Base-by-base conservation (phyloP, 2,797 vertebrate genomes). In the Onychomys arenicola region DNA sequence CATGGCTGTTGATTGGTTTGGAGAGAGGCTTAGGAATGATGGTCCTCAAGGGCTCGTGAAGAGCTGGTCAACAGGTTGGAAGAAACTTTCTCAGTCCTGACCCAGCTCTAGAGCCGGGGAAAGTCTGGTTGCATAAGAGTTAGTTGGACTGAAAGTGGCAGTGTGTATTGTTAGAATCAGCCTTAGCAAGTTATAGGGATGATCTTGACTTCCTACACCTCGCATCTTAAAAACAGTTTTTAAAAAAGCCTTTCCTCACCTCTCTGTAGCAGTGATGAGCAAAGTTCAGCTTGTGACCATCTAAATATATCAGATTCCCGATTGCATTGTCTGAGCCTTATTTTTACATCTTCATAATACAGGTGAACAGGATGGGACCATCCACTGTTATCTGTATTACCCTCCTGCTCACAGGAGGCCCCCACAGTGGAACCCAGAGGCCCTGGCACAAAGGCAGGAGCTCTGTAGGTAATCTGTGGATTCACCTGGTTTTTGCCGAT, bases 111-210 rank as follows among this genome's bases (percentile, higher is more conserved):
- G 17, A 75, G 77, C 89, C 43, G 3, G 84, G 63, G n/a, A 69
- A 43, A 93, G 63, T 73, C 67, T 88, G 75, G 85, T 97, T 97
- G 95, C 94, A 52, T 98, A 96, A 98, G 94, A 88, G 84, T 82
- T 89, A 96, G 92, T 96, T 92, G 96, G 95, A 82, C 86, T 81
- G 88, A 81, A 97, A 93, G 94, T 88, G 90, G 92, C 96, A 95
- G 91, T 89, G 97, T 96, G 95, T 97, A 97, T 97, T 97, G 97
- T 97, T 97, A 96, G 96, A 96, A 97, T 94, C 94, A 89, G 96
- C 89, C 95, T 98, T 97, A 97, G 96, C 97, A 98, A 98, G 97
- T 95, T 97, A 96, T 93, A 87, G 90, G 95, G 94, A 98, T 97
- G 93, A 97, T 94, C 96, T 97, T 96, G 95, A 97, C 95, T 95